Conservation (phyloP, 2,113 vertebrate genomes). For the Triplophysa dalaica region DNA sequence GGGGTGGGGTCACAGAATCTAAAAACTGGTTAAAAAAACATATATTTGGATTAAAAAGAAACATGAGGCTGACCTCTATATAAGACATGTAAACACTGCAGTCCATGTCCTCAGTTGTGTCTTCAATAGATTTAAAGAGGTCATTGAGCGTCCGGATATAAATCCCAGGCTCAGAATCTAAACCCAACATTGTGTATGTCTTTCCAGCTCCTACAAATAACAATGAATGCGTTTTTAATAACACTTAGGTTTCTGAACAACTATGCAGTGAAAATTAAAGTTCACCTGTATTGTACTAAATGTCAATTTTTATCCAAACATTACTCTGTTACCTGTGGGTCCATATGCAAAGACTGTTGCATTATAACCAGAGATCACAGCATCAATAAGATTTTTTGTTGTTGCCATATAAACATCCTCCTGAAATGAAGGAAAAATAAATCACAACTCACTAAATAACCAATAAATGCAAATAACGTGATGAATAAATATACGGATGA, state of each 20-base stretch:
- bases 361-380: slow-evolving; percentile 87
- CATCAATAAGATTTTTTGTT: slow-evolving; percentile 83
- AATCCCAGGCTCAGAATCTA: slow-evolving; percentile 85
- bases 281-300: background rate
- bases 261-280: no score
- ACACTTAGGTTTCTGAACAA: background rate
- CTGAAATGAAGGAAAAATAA: slow-evolving; percentile 62
- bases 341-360: slow-evolving; percentile 91
- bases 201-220: slow-evolving; percentile 84
- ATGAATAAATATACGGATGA: background rate
- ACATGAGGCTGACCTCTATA: slow-evolving; percentile 77
- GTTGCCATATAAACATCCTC: slow-evolving; percentile 88
- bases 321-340: slow-evolving; percentile 78
- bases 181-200: slow-evolving; percentile 94
- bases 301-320: background rate
- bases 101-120: slow-evolving; percentile 83
- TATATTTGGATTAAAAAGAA: background rate
- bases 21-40: no score
- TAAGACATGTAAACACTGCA: slow-evolving; percentile 92
- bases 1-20: no score
- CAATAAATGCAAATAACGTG: no score
- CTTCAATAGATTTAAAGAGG: slow-evolving; percentile 86
- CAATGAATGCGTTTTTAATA: background rate
- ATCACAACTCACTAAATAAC: background rate
- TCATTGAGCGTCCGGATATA: slow-evolving; percentile 85